Conservation (phyloP, 1,140 invertebrate species). For the Ceratoteleas bidentatus region DNA sequence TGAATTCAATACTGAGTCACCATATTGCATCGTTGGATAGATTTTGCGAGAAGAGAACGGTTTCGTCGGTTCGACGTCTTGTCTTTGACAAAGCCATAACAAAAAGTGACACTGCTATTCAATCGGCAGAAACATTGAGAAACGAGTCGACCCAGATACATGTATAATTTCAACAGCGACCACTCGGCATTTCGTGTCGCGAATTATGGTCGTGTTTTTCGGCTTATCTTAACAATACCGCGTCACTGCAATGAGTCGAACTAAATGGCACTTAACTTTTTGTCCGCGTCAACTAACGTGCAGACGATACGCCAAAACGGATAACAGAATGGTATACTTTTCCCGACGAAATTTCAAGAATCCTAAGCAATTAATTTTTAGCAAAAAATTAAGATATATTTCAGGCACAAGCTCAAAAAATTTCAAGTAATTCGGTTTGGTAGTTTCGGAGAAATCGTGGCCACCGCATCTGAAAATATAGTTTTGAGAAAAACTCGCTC, state of each 20-base stretch:
- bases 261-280: constrained; percentile 25
- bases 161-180: constrained; percentile 10
- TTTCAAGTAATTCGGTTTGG: no score
- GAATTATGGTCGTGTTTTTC: constrained; percentile 20
- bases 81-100: background rate
- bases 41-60: background rate
- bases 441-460: no score
- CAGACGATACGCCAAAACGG: background rate
- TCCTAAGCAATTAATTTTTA: background rate
- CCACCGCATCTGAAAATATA: no score
- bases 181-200: constrained; percentile 6
- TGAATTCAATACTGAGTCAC: background rate
- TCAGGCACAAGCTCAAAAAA: no score
- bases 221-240: constrained; percentile 12
- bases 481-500: no score
- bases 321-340: background rate
- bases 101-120: background rate
- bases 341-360: background rate
- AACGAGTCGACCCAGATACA: constrained; percentile 10
- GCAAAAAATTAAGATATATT: no score
- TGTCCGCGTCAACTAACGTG: constrained; percentile 3
- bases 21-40: background rate
- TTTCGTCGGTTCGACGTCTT: no score
- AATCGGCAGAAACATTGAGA: background rate
- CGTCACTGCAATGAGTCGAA: constrained; percentile 20